A percentile compares a stretch with the other conserved stretches of the same genome.
Evolutionary conservation across 2,797 vertebrate species (phyloP).

Genomic region (Novumbra hubbsi): DNA sequence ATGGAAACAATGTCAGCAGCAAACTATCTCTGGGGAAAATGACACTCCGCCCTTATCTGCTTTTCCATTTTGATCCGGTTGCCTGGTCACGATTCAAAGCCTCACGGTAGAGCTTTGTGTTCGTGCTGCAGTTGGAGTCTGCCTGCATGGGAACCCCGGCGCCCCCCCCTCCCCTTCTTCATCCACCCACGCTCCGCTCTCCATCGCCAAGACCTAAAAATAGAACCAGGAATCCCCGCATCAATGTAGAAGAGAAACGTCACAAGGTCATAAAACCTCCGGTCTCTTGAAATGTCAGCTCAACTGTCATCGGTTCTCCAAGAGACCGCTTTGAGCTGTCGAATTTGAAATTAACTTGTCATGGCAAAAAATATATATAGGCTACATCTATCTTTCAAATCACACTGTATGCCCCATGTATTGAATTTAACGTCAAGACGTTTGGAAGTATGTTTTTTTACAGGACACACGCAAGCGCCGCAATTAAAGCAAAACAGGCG

Average conservation of each 20-base stretch:
- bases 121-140: conserved; percentile 57
- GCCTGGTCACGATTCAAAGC: conserved; percentile 74
- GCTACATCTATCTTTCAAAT: conserved; percentile 48
- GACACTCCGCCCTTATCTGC: conserved; percentile 46
- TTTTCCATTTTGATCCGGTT: conserved; percentile 43
- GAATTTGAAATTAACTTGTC: conserved; percentile 35
- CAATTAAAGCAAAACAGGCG: not conserved
- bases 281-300: conserved; percentile 50
- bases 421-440: conserved; percentile 31
- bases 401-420: conserved; percentile 35
- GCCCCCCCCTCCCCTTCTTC: not conserved
- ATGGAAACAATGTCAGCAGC: conserved; percentile 31
- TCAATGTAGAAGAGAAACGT: conserved; percentile 62
- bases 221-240: conserved; percentile 79
- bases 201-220: conserved; percentile 72
- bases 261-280: conserved; percentile 67
- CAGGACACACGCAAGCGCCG: not conserved
- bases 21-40: conserved; percentile 47
- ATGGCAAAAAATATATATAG: conserved; percentile 39
- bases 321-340: conserved; percentile 23
- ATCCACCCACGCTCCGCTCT: conserved; percentile 68
- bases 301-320: conserved; percentile 21
- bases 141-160: conserved; percentile 59
- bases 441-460: conserved; percentile 28
- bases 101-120: conserved; percentile 51